Base-by-base conservation (phyloP, 2,113 vertebrate genomes). In the Siphamia tubifer region DNA sequence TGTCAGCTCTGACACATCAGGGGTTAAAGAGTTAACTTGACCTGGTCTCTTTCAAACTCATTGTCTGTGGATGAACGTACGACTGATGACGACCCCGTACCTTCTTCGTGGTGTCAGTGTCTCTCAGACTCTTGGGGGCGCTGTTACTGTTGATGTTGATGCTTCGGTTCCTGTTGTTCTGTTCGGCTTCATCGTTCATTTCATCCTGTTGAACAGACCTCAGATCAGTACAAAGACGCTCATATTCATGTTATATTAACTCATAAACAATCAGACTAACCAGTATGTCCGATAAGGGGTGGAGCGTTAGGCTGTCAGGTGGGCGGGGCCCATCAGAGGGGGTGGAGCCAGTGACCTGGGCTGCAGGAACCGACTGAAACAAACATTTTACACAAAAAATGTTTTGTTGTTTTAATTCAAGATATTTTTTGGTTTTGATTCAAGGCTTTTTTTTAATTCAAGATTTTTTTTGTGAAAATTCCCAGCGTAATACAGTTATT, bases 121-220 rank as follows among this genome's bases (percentile, higher is more conserved):
- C 68, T 16, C 42, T 65, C 64, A 44, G 56, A 39, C 81, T 74
- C 55, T 51, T 32, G 57, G 32, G 4, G 70, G 77, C 48, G 45
- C 47, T 34, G 27, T 7, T 57, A 30, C 25, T 24, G 30, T 19
- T 52, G 13, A 13, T 42, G 51, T 12, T 21, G 23, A 19, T 35
- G 48, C 45, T 73, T 5, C 36, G 48, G 47, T 15, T 74, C 39
- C 47, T 67, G 45, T 45, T 47, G 67, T 70, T 71, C 3, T 17
- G 73, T 2, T 67, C 53, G 0, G 20, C 20, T 10, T 70, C 73
- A 0, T 68, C 44, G 0, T 25, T 58, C 11, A 9, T 36, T 21
- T 68, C 53, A 0, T 83, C 74, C 86, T 85, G 77, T 28, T 23
- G 8, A 9, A 13, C 47, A 78, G 17, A 75, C 0, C 31, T 15